Conservation (phyloP, 2,888 invertebrate genomes). For the Pemphredon lugubris region DNA sequence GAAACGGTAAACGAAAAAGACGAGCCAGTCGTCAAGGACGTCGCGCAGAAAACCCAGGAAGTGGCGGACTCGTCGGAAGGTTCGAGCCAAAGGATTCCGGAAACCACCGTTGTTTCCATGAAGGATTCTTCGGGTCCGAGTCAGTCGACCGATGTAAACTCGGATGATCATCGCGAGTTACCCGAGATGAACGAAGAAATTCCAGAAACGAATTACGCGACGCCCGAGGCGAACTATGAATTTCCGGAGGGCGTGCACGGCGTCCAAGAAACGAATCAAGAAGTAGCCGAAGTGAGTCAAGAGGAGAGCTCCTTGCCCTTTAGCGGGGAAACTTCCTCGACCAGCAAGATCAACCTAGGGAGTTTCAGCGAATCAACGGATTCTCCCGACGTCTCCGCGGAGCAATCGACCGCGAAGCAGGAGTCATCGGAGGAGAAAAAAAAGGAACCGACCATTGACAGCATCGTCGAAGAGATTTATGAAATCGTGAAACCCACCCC, state of each 20-base stretch:
- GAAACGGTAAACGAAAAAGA: background rate
- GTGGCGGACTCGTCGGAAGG: background rate
- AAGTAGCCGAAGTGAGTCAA: slow-evolving; percentile 42
- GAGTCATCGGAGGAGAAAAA: no score
- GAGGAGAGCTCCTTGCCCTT: slow-evolving; percentile 9
- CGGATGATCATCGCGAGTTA: slow-evolving; percentile 56
- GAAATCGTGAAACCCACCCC: slow-evolving; percentile 64
- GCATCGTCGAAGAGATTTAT: slow-evolving; percentile 68
- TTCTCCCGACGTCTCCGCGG: no score
- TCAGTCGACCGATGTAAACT: background rate
- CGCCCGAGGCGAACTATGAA: slow-evolving; percentile 70
- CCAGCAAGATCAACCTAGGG: no score
- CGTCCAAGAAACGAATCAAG: slow-evolving; percentile 55
- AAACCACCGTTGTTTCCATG: background rate
- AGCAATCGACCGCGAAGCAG: no score
- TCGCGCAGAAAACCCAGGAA: background rate
- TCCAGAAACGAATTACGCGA: slow-evolving; percentile 68
- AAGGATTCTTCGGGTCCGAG: background rate
- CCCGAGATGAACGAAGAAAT: slow-evolving; percentile 72
- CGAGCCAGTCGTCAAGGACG: background rate
- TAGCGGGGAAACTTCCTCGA: background rate
- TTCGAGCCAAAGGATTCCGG: background rate
- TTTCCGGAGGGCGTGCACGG: slow-evolving; percentile 54
- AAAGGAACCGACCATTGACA: slow-evolving; percentile 64
- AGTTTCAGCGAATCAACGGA: no score